Conservation (phyloP, 37 sponge, comb jelly and placozoan genomes). For the Axinella damicornis region DNA sequence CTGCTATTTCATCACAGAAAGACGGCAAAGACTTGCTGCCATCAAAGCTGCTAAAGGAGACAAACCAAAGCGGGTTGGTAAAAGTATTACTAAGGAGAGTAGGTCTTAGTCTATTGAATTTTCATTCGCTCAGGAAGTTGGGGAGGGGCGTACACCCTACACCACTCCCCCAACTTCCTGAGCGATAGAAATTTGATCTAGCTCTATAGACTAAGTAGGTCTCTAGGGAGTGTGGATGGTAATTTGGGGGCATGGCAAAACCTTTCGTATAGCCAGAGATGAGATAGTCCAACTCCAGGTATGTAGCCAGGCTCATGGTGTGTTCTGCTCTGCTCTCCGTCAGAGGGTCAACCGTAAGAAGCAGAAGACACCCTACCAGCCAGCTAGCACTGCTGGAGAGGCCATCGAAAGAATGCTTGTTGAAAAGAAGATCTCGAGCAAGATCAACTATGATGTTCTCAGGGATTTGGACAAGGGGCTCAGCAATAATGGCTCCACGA, state of each 20-base stretch:
- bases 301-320: too few species aligned
- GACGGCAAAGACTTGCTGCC: slow-evolving; percentile 39
- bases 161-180: too few species aligned
- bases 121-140: too few species aligned
- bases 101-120: too few species aligned
- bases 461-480: slow-evolving; percentile 58
- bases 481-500: background rate
- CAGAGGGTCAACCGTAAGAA: background rate
- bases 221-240: too few species aligned
- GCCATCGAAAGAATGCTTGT: slow-evolving; percentile 96
- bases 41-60: slow-evolving; percentile 56
- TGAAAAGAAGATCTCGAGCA: slow-evolving; percentile 91
- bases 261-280: too few species aligned
- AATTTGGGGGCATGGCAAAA: too few species aligned
- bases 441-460: slow-evolving; percentile 95
- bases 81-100: too few species aligned
- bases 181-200: too few species aligned
- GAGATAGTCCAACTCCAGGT: too few species aligned
- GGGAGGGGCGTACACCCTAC: too few species aligned
- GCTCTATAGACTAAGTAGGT: too few species aligned
- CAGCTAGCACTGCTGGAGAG: slow-evolving; percentile 86
- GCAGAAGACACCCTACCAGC: background rate
- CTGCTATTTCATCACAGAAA: slow-evolving; percentile 30
- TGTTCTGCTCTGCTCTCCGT: background rate
- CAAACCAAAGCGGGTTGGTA: slow-evolving; percentile 36